Conservation (phyloP, 2,113 vertebrate genomes). For the Salvator merianae region DNA sequence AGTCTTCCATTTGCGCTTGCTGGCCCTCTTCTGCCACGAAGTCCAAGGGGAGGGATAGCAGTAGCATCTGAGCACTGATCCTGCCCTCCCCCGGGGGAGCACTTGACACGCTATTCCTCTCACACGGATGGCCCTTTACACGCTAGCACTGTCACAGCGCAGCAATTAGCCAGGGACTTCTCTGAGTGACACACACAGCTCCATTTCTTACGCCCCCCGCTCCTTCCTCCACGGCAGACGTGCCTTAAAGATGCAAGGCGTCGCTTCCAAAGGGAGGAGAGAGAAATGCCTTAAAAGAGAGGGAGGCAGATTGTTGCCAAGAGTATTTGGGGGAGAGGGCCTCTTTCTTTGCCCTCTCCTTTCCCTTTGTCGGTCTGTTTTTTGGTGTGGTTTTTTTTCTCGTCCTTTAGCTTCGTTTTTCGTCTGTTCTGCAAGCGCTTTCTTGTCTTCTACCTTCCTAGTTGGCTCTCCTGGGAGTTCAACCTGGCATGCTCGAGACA, state of each 20-base stretch:
- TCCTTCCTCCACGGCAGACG: not conserved
- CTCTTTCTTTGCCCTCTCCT: not conserved
- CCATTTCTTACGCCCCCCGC: not conserved
- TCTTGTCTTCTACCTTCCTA: not conserved
- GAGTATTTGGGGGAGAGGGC: not conserved
- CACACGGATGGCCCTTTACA: not conserved
- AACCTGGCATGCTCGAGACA: too few species aligned
- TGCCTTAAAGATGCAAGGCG: not conserved
- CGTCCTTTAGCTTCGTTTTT: not conserved
- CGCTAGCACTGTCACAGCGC: conserved; percentile 22
- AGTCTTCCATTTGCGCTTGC: too few species aligned
- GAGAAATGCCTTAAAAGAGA: conserved; percentile 5
- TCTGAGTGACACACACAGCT: not conserved
- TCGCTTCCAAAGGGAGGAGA: not conserved
- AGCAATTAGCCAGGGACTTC: conserved; percentile 5
- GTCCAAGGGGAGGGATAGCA: too few species aligned
- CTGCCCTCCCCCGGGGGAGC: not conserved
- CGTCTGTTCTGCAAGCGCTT: not conserved
- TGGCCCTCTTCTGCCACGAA: not conserved
- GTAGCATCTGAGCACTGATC: not conserved
- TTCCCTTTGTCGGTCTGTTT: not conserved
- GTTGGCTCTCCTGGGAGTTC: not conserved
- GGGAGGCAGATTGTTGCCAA: not conserved
- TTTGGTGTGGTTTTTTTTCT: not conserved
- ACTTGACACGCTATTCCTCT: conserved; percentile 9